Evolutionary conservation across 2,888 invertebrate species (phyloP), one percentile per base, ranked within the genome.

Genomic region (Xestia ashworthii): DNA sequence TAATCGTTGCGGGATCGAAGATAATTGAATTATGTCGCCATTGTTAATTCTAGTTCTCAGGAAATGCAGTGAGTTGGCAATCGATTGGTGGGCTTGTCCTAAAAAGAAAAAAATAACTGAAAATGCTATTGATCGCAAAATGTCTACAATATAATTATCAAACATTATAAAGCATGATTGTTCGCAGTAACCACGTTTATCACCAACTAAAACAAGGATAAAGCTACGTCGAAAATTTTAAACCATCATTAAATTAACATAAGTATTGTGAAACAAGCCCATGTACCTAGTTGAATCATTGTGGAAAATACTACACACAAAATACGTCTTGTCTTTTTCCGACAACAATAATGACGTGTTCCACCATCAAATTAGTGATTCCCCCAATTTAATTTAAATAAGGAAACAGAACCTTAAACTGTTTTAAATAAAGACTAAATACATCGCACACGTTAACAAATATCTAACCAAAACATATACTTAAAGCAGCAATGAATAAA

Each of bases 401-500:
- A 19, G 58, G 58, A 78, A 74, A 69, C 73, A 66, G 67, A 75
- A 71, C 58, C 62, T 55, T 67, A 71, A 58, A 79, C n/a, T 14
- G 60, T 58, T 46, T 67, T 68, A 76, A 19, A 19, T 19, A 70
- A 65, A 68, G 19, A 58, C 74, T 77, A 80, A 77, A 74, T 77
- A 76, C 50, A 58, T 41, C 14, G 41, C n/a, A 62, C 19, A 73
- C 41, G 75, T 83, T 81, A 86, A 83, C 87, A 87, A 89, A 90
- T 89, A 88, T 89, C 88, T 91, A 91, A 90, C 89, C 76, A 72
- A 73, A 75, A 79, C 79, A 55, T 67, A 84, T 90, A 91, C 90
- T 88, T 90, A 83, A 93, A 94, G 92, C 8, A 75, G 41, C 94
- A 93, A 94, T 94, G 94, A 95, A 84, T 87, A 87, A 88, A 83